A percentile compares a stretch with the other conserved stretches of the same genome.
These are phyloP conservation scores for Siphlonurus alternatus DNA, from an alignment of 2,888 invertebrate genomes.

Conservation along the genomic window DNA sequence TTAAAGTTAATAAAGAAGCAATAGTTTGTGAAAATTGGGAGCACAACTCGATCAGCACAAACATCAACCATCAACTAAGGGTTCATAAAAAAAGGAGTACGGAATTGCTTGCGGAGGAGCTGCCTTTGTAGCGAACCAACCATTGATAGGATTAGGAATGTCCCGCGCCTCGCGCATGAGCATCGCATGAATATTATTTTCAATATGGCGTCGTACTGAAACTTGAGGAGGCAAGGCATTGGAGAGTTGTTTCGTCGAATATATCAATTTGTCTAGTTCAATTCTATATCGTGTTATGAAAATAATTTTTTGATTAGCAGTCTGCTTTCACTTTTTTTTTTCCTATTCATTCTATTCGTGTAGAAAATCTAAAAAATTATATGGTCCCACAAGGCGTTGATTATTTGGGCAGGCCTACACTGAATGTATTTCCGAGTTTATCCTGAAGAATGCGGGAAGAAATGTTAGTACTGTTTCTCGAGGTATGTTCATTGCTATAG, in stretches of 20 bases:
- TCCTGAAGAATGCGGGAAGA: neutral
- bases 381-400: neutral
- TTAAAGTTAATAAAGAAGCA: too few species aligned
- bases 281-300: neutral
- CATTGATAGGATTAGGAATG: neutral
- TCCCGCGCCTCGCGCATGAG: constrained; percentile 9
- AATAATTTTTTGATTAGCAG: neutral
- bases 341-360: too few species aligned
- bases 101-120: too few species aligned
- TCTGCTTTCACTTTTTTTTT: too few species aligned
- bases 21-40: too few species aligned
- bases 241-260: neutral
- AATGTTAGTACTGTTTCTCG: neutral
- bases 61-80: too few species aligned
- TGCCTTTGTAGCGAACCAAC: too few species aligned
- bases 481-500: too few species aligned
- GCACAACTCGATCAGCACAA: too few species aligned
- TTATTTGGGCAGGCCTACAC: neutral
- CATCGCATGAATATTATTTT: constrained; percentile 8
- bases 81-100: too few species aligned
- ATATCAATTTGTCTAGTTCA: neutral
- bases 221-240: constrained; percentile 5
- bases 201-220: constrained; percentile 11
- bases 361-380: too few species aligned
- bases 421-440: too few species aligned